Percentiles rank a stretch among this genome's conserved stretches.
Conservation (phyloP, 2,888 invertebrate species). For the Vanessa cardui region DNA sequence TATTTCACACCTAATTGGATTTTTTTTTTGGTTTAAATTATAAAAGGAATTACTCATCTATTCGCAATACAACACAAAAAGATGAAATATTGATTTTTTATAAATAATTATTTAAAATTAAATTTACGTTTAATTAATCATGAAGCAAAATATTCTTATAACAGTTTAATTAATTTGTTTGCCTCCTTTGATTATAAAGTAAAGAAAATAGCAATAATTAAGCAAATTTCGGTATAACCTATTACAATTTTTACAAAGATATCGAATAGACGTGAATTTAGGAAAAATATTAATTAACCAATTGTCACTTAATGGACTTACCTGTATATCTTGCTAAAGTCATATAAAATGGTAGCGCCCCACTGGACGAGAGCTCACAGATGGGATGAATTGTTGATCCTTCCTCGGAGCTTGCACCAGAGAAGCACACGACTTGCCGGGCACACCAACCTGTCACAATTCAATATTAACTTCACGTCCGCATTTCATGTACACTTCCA, state of each 20-base stretch:
- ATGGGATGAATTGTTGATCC: conserved; percentile 79
- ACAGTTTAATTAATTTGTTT: no score
- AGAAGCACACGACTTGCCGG: conserved; percentile 71
- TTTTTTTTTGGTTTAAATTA: background rate
- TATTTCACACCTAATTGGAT: background rate
- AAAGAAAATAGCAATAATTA: no score
- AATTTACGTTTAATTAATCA: no score
- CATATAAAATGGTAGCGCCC: conserved; percentile 97
- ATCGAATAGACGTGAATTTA: background rate
- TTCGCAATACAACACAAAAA: background rate
- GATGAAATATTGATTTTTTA: background rate
- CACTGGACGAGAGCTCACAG: conserved; percentile 88
- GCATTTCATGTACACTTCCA: conserved; percentile 43
- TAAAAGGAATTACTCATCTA: no score
- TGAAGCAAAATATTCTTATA: no score
- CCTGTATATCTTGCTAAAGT: conserved; percentile 97
- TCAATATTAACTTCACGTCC: conserved; percentile 53
- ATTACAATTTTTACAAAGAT: background rate
- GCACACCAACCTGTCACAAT: conserved; percentile 73
- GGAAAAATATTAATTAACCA: no score
- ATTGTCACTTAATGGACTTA: conserved; percentile 67
- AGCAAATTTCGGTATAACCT: background rate
- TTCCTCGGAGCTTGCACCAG: conserved; percentile 67
- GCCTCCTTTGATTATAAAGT: no score
- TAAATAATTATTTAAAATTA: background rate